Percentiles rank a stretch among this genome's conserved stretches.
phyloP scores from a whole-genome alignment of 2,888 invertebrate species.

The Stictocephala bisonia region DNA sequence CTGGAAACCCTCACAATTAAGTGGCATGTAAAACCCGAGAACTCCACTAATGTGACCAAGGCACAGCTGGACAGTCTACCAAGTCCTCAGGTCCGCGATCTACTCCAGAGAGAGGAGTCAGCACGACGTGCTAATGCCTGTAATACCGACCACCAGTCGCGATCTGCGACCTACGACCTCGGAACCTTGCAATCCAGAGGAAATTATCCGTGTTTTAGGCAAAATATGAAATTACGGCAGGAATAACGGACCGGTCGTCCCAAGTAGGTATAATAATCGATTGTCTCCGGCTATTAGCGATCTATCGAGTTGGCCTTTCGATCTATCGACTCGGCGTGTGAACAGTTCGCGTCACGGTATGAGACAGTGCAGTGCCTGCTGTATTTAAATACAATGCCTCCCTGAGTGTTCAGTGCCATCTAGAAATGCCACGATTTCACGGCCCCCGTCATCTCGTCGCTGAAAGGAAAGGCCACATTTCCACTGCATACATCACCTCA shows the following conservation, averaged over 20 bases:
- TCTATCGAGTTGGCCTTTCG: conserved; percentile 9
- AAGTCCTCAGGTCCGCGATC: too few species aligned
- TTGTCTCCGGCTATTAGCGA: conserved; percentile 3
- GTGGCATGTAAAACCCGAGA: too few species aligned
- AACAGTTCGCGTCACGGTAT: neutral
- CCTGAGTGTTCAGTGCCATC: conserved; percentile 2
- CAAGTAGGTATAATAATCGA: conserved; percentile 28
- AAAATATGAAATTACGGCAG: conserved; percentile 23
- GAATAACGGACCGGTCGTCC: neutral
- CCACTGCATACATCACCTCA: too few species aligned
- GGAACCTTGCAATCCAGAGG: neutral
- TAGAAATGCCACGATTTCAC: conserved; percentile 23
- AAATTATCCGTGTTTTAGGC: conserved; percentile 39
- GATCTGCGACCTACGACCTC: neutral
- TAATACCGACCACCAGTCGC: neutral
- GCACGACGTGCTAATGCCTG: neutral
- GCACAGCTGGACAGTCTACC: too few species aligned
- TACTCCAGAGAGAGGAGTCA: too few species aligned
- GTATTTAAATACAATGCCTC: conserved; percentile 35
- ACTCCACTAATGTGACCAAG: too few species aligned
- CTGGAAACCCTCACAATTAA: too few species aligned
- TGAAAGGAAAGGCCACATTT: conserved; percentile 10
- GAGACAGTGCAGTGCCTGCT: too few species aligned
- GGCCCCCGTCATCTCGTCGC: neutral
- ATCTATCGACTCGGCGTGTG: conserved; percentile 16